Percentiles rank a stretch among this genome's conserved stretches.
Conservation (phyloP, 2,888 invertebrate species). For the Drosophila koepferae region DNA sequence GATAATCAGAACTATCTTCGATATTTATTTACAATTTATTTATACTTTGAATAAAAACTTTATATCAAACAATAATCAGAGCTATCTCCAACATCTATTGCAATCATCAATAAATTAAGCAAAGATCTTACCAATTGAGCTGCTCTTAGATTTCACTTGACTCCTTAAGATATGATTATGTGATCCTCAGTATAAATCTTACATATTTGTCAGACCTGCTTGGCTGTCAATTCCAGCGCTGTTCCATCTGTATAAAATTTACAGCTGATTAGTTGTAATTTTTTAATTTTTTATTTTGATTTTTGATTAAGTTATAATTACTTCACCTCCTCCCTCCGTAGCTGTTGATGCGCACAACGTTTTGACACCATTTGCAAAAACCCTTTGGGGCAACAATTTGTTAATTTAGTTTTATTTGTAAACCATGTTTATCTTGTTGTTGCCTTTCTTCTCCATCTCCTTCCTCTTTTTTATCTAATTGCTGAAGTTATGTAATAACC, state of each 20-base stretch:
- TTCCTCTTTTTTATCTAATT: constrained; percentile 25
- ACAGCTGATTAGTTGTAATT: constrained; percentile 7
- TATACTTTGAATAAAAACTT: too few species aligned
- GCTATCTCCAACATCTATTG: not conserved
- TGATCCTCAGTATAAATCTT: not conserved
- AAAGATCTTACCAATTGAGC: not conserved
- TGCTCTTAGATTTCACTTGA: not conserved
- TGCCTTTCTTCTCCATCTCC: not conserved
- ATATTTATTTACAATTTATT: not conserved
- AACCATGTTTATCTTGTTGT: constrained; percentile 11
- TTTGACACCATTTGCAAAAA: constrained; percentile 51
- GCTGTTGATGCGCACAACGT: constrained; percentile 30
- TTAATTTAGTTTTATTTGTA: constrained; percentile 47
- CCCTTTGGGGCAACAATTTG: constrained; percentile 40
- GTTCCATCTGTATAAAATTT: constrained; percentile 6
- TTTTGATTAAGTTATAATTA: constrained; percentile 1
- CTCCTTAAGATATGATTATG: not conserved
- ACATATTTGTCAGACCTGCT: not conserved
- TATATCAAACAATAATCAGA: not conserved
- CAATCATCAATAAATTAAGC: not conserved
- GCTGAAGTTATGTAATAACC: constrained; percentile 51
- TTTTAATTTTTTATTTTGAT: not conserved
- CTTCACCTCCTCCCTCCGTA: not conserved
- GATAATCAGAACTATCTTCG: not conserved
- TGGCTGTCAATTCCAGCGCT: not conserved